Percentiles rank a stretch among this genome's conserved stretches.
These are phyloP conservation scores for Sebastes matsubarae DNA, from an alignment of 2,797 vertebrate species.

Conservation along the genomic window DNA sequence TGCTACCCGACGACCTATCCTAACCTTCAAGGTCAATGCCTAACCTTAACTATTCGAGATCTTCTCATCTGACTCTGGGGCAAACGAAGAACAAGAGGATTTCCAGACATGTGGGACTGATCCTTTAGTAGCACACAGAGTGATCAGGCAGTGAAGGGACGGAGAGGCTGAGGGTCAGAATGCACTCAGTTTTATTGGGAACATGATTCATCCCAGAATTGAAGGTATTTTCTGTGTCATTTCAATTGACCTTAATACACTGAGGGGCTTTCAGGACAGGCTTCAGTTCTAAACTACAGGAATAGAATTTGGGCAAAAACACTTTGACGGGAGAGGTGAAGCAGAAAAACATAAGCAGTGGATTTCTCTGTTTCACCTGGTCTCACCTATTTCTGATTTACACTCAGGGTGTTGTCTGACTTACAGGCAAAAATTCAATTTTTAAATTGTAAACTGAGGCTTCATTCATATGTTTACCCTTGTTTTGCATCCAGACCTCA, in stretches of 20 bases:
- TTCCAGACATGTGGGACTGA: conserved; percentile 18
- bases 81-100: not conserved
- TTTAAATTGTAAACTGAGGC: no score
- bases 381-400: not conserved
- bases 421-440: not conserved
- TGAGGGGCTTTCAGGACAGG: conserved; percentile 45
- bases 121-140: conserved; percentile 30
- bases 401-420: not conserved
- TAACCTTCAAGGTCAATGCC: no score
- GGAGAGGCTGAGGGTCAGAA: conserved; percentile 37
- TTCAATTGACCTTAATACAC: conserved; percentile 73
- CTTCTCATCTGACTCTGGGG: not conserved
- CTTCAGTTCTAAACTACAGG: conserved; percentile 7
- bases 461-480: not conserved
- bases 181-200: conserved; percentile 63
- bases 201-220: conserved; percentile 56
- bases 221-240: conserved; percentile 60
- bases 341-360: conserved; percentile 6
- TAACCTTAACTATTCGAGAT: no score
- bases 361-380: not conserved
- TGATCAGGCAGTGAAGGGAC: not conserved
- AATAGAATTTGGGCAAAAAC: conserved; percentile 51
- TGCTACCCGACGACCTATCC: no score
- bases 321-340: conserved; percentile 4
- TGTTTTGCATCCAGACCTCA: not conserved